A percentile compares a stretch with the other conserved stretches of the same genome.
Evolutionary conservation across 30 jellyfish, hydroid and myxozoan species (phyloP).

Genomic region (Hydractinia symbiolongicarpus): DNA sequence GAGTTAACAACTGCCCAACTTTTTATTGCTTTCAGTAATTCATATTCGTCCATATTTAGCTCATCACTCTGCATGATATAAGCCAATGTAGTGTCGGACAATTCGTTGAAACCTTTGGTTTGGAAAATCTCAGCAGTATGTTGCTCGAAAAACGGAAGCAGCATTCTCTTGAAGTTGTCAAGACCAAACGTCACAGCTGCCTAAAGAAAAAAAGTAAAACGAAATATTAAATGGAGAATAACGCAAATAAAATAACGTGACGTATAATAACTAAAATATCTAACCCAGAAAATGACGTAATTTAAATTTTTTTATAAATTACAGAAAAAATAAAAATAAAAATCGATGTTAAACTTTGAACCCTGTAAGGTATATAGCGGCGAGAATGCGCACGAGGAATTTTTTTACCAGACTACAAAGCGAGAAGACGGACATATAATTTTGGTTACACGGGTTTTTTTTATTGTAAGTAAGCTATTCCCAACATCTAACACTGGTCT

Average conservation of each 20-base stretch:
- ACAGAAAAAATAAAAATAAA: too few species aligned
- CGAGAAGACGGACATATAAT: too few species aligned
- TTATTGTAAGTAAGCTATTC: too few species aligned
- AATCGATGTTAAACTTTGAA: not conserved
- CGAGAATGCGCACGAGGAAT: too few species aligned
- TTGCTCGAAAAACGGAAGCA: slow-evolving; percentile 59
- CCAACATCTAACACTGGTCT: too few species aligned
- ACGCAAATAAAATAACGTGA: too few species aligned
- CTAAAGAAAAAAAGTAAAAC: slow-evolving; percentile 16
- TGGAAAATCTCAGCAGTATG: slow-evolving; percentile 50
- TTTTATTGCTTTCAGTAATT: slow-evolving; percentile 44
- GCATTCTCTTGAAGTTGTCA: slow-evolving; percentile 37
- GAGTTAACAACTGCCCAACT: slow-evolving; percentile 76
- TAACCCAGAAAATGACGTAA: too few species aligned
- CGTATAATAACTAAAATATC: too few species aligned
- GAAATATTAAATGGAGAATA: not conserved
- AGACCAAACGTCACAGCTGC: slow-evolving; percentile 79
- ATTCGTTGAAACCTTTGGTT: slow-evolving; percentile 43
- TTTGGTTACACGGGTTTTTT: too few species aligned
- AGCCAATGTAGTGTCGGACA: slow-evolving; percentile 55
- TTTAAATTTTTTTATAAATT: too few species aligned
- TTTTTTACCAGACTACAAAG: too few species aligned
- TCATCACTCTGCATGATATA: slow-evolving; percentile 57
- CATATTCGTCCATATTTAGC: slow-evolving; percentile 69
- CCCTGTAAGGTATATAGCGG: too few species aligned